Evolutionary conservation across 2,113 vertebrate species (phyloP).

Genomic region (Plestiodon gilberti): DNA sequence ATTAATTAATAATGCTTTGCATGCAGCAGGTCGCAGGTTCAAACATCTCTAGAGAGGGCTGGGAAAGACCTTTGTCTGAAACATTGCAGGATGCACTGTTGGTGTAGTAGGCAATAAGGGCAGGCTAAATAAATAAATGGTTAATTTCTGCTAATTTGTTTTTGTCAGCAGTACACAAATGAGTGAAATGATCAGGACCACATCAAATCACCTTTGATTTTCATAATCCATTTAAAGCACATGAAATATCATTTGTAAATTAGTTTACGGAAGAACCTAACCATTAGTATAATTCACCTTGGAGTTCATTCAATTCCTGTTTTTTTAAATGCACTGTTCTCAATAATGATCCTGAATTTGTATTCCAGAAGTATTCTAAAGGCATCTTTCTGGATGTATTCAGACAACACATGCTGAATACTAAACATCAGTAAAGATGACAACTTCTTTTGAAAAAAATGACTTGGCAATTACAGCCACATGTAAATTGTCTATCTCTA

Average conservation of each 20-base stretch:
- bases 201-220: too few relatives aligned
- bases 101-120: too few relatives aligned
- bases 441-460: conserved; percentile 25
- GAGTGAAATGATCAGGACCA: too few relatives aligned
- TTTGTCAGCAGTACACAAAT: too few relatives aligned
- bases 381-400: conserved; percentile 46
- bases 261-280: neutral
- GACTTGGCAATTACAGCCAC: conserved; percentile 12
- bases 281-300: neutral
- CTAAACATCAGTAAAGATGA: conserved; percentile 35
- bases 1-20: too few relatives aligned
- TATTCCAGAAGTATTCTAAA: neutral
- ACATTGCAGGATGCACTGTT: too few relatives aligned
- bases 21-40: too few relatives aligned
- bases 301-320: neutral
- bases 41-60: too few relatives aligned
- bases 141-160: too few relatives aligned
- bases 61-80: too few relatives aligned
- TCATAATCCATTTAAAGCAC: too few relatives aligned
- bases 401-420: conserved; percentile 36
- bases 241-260: neutral
- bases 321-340: neutral
- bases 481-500: neutral
- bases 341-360: conserved; percentile 13
- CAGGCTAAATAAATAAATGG: too few relatives aligned